Evolutionary conservation across 2,888 invertebrate genomes (phyloP).

Genomic region (Drosophila birchii): DNA sequence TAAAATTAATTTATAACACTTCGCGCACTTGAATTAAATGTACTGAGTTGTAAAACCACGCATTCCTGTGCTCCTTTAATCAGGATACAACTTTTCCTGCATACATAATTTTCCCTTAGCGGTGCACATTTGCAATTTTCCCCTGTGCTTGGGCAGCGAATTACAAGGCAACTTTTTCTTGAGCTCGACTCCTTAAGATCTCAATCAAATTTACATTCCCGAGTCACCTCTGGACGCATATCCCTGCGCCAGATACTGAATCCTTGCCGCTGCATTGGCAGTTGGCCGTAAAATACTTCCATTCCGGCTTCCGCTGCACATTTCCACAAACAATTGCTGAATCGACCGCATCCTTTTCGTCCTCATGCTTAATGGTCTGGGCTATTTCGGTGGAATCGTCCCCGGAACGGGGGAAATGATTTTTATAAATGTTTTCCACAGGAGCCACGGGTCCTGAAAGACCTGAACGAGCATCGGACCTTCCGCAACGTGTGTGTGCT

Average conservation of each 20-base stretch:
- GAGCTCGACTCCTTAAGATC: constrained; percentile 29
- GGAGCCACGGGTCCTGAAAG: constrained; percentile 39
- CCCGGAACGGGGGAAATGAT: constrained; percentile 43
- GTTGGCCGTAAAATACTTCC: constrained; percentile 48
- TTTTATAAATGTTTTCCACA: constrained; percentile 65
- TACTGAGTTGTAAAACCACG: neutral
- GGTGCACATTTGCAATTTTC: constrained; percentile 23
- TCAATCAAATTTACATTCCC: constrained; percentile 40
- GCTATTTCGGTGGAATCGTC: constrained; percentile 32
- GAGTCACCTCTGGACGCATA: constrained; percentile 22
- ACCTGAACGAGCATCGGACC: constrained; percentile 8
- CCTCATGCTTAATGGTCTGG: constrained; percentile 67
- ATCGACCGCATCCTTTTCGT: constrained; percentile 60
- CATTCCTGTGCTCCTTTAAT: constrained; percentile 17
- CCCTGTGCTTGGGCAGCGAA: constrained; percentile 1
- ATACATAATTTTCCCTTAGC: constrained; percentile 24
- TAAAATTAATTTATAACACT: neutral
- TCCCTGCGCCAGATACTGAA: constrained; percentile 8
- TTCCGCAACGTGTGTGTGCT: constrained; percentile 23
- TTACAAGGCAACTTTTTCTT: constrained; percentile 16
- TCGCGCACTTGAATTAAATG: neutral
- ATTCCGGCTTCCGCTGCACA: constrained; percentile 66
- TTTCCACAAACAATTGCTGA: constrained; percentile 63
- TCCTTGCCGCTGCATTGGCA: constrained; percentile 35
- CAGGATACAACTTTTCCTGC: constrained; percentile 18